Evolutionary conservation across 2,888 invertebrate species (phyloP).

Genomic region (Aproaerema taeniolella): DNA sequence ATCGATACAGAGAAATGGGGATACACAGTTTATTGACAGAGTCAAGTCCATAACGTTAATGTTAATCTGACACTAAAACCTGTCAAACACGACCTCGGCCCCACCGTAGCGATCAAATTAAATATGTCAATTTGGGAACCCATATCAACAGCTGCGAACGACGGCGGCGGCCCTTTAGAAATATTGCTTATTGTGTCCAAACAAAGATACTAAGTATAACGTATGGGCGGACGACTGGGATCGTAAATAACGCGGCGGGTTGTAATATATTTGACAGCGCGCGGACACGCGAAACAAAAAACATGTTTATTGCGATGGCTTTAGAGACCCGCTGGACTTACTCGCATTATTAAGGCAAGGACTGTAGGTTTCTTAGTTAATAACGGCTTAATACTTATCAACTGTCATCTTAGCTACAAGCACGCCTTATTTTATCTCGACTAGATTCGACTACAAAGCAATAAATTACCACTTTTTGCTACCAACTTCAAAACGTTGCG

Average conservation of each 20-base stretch:
- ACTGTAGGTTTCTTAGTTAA: slow-evolving; percentile 7
- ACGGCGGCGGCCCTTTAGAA: slow-evolving; percentile 75
- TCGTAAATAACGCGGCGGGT: slow-evolving; percentile 75
- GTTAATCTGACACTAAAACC: slow-evolving; percentile 75
- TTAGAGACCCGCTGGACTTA: slow-evolving; percentile 34
- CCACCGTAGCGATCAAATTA: slow-evolving; percentile 75
- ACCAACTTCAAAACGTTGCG: too few species aligned
- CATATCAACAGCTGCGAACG: slow-evolving; percentile 77
- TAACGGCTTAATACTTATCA: too few species aligned
- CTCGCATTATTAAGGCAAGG: slow-evolving; percentile 9
- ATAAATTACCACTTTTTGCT: too few species aligned
- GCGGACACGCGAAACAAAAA: slow-evolving; percentile 75
- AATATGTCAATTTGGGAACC: slow-evolving; percentile 77
- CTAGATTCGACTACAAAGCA: too few species aligned
- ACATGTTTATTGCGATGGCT: slow-evolving; percentile 72
- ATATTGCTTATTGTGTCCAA: slow-evolving; percentile 78
- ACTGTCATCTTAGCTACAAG: too few species aligned
- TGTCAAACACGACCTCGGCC: slow-evolving; percentile 68
- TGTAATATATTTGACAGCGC: slow-evolving; percentile 77
- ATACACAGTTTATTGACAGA: slow-evolving; percentile 54
- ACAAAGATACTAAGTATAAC: slow-evolving; percentile 78
- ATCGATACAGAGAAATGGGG: slow-evolving; percentile 31
- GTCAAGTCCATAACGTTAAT: slow-evolving; percentile 63
- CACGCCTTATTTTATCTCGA: too few species aligned
- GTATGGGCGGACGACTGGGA: slow-evolving; percentile 75